phyloP scores from a whole-genome alignment of 2,888 invertebrate genomes.

The Aproaerema taeniolella region DNA sequence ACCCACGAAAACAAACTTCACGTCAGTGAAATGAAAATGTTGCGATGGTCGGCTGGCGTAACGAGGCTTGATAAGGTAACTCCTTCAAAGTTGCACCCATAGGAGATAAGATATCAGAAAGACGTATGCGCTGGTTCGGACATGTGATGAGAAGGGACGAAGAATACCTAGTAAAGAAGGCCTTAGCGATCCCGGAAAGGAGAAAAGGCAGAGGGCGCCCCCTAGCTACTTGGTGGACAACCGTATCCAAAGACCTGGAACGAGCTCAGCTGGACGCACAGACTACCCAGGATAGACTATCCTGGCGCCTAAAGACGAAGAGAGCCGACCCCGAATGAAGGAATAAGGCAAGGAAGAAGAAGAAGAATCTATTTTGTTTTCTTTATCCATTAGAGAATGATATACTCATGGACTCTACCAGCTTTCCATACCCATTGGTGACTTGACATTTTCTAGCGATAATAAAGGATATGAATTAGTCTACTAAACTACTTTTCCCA shows the following conservation, averaged over 20 bases:
- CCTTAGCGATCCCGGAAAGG: neutral
- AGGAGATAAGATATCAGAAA: neutral
- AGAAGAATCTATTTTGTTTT: neutral
- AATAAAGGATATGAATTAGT: no score
- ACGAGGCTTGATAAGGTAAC: neutral
- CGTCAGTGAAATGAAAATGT: constrained; percentile 5
- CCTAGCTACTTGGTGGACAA: neutral
- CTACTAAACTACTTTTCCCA: no score
- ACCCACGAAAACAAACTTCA: neutral
- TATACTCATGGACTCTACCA: no score
- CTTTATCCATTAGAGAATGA: no score
- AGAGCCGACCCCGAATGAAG: constrained; percentile 1
- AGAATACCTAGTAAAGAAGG: neutral
- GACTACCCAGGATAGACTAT: neutral
- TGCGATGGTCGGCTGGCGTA: constrained; percentile 3
- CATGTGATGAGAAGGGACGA: neutral
- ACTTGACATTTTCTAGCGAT: no score
- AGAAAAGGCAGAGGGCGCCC: constrained; percentile 1
- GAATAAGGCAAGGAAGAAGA: neutral
- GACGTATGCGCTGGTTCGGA: neutral
- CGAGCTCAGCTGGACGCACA: neutral
- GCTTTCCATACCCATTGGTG: no score
- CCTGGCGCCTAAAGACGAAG: neutral
- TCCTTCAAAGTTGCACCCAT: neutral
- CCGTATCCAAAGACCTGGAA: constrained; percentile 3